A percentile compares a stretch with the other conserved stretches of the same genome.
Evolutionary conservation across 2,888 invertebrate genomes (phyloP).

Genomic region (Aplocera efformata): DNA sequence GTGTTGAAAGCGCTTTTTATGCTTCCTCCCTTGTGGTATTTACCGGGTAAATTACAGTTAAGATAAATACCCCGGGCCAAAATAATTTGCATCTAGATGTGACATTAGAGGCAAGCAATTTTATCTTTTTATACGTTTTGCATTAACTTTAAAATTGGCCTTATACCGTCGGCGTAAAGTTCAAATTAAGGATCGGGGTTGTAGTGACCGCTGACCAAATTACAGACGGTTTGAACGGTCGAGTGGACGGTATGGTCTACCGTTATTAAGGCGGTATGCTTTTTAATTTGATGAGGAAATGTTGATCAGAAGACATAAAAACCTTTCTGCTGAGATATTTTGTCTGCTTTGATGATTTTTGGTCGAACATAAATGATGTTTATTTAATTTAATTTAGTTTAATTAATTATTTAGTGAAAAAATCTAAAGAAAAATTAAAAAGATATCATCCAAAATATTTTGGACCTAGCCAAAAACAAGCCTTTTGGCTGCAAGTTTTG

Average conservation of each 20-base stretch:
- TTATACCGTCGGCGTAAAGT: conserved; percentile 15
- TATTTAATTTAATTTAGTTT: conserved; percentile 11
- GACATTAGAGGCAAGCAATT: conserved; percentile 65
- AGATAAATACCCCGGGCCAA: conserved; percentile 68
- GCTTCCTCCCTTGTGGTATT: conserved; percentile 63
- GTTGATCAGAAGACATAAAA: too few species aligned
- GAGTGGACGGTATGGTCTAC: neutral
- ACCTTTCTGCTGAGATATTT: too few species aligned
- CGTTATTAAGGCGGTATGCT: too few species aligned
- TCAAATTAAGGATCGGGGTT: conserved; percentile 6
- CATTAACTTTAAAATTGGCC: conserved; percentile 20
- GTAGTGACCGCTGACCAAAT: conserved; percentile 11
- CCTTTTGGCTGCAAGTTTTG: too few species aligned
- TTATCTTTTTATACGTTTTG: conserved; percentile 48
- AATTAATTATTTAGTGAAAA: too few species aligned
- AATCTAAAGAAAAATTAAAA: too few species aligned
- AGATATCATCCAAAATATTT: too few species aligned
- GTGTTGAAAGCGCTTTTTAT: conserved; percentile 36
- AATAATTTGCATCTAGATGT: conserved; percentile 79
- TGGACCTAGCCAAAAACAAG: too few species aligned
- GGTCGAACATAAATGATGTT: too few species aligned
- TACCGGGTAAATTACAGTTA: conserved; percentile 69
- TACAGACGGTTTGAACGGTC: conserved; percentile 7
- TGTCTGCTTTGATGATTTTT: too few species aligned
- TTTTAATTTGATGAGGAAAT: too few species aligned